A percentile compares a stretch with the other conserved stretches of the same genome.
Evolutionary conservation across 2,113 vertebrate species (phyloP).

Genomic region (Syrmaticus mikado): DNA sequence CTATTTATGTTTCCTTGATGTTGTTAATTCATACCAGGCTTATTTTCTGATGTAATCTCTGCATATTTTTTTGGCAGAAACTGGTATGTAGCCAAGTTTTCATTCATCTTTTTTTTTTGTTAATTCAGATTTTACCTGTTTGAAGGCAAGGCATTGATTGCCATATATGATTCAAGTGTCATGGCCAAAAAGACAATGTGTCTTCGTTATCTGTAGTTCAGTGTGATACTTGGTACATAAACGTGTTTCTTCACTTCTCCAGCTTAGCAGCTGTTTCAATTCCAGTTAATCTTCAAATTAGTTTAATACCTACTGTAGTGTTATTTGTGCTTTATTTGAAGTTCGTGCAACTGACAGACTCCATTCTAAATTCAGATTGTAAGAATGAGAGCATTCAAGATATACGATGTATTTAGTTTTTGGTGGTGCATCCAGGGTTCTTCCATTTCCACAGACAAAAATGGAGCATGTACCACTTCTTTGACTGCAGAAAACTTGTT

Average conservation of each 20-base stretch:
- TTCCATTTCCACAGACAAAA: neutral
- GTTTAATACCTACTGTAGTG: neutral
- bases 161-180: neutral
- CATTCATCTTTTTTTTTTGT: neutral
- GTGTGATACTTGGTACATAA: neutral
- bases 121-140: neutral
- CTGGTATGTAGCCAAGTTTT: neutral
- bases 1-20: neutral
- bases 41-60: neutral
- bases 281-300: neutral
- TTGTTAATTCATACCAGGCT: neutral
- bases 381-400: neutral
- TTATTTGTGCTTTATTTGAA: neutral
- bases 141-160: constrained; percentile 21
- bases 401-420: neutral
- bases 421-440: neutral
- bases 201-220: neutral
- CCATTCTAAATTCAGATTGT: neutral
- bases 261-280: neutral
- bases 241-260: neutral
- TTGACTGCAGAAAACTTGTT: neutral
- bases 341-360: neutral
- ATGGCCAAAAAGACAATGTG: neutral
- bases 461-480: neutral
- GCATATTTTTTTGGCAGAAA: neutral